Conservation (phyloP, 2,113 vertebrate species). For the Chrysemys picta region DNA sequence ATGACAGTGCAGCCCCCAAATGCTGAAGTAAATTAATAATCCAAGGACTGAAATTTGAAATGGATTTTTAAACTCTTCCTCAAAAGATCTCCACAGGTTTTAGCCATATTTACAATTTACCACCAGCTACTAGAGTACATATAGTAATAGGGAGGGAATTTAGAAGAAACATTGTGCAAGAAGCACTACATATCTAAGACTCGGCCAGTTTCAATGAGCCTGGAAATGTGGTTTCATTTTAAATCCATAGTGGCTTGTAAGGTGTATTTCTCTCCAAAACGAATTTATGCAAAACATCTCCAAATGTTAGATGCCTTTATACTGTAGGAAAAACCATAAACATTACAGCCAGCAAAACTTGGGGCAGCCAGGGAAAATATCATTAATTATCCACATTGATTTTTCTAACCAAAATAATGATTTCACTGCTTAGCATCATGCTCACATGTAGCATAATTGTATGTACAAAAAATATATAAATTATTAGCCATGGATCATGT, state of each 20-base stretch:
- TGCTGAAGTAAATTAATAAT: conserved; percentile 41
- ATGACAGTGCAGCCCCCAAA: conserved; percentile 3
- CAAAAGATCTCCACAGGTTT: conserved; percentile 39
- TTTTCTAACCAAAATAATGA: conserved; percentile 7
- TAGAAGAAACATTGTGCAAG: not conserved
- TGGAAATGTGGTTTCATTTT: conserved; percentile 27
- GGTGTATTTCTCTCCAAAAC: not conserved
- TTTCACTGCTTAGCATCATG: not conserved
- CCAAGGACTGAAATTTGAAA: conserved; percentile 19
- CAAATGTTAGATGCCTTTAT: not conserved
- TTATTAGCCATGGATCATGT: not conserved
- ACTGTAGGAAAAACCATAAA: not conserved
- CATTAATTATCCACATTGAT: not conserved
- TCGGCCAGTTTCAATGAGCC: not conserved
- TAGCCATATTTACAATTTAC: conserved; percentile 49
- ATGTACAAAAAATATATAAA: not conserved
- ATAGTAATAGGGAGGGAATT: conserved; percentile 14
- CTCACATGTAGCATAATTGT: not conserved
- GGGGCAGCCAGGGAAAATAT: not conserved
- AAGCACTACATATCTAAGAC: conserved; percentile 31
- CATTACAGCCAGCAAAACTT: not conserved
- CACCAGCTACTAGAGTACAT: not conserved
- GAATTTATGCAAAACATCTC: not conserved
- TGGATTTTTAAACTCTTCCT: conserved; percentile 41
- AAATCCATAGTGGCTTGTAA: not conserved